Evolutionary conservation across 2,888 invertebrate genomes (phyloP).

Genomic region (Morpho deidamia): DNA sequence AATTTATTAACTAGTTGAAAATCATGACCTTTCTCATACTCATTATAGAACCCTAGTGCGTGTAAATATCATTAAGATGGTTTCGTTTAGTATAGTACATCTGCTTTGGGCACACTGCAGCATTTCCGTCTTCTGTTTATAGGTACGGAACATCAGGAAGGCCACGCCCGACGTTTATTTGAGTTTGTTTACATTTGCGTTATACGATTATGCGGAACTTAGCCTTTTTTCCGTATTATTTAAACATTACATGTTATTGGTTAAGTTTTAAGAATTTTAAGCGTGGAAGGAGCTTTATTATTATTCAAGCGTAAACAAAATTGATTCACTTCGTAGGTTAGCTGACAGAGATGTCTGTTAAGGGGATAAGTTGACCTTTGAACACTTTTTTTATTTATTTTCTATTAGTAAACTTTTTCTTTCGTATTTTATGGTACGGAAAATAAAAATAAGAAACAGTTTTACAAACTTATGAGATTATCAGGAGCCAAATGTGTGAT

Average conservation of each 20-base stretch:
- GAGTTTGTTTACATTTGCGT: constrained; percentile 37
- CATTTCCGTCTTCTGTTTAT: constrained; percentile 67
- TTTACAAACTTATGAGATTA: no score
- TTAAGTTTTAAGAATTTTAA: neutral
- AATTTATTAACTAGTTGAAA: neutral
- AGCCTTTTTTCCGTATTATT: constrained; percentile 11
- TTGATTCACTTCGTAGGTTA: no score
- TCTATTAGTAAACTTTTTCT: no score
- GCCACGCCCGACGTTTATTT: constrained; percentile 47
- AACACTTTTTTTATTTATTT: no score
- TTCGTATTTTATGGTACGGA: no score
- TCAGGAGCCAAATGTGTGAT: no score
- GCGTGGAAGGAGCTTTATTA: no score
- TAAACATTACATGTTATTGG: neutral
- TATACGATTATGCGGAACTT: constrained; percentile 35
- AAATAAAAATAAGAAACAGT: no score
- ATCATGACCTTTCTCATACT: neutral
- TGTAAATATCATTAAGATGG: neutral
- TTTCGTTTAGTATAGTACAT: constrained; percentile 15
- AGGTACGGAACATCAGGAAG: constrained; percentile 65
- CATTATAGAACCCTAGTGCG: neutral
- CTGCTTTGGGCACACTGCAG: constrained; percentile 32
- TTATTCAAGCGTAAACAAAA: no score
- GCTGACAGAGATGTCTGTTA: no score
- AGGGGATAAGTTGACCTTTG: no score